Evolutionary conservation across 1,140 invertebrate species (phyloP).

Genomic region (Belonocnema kinseyi): DNA sequence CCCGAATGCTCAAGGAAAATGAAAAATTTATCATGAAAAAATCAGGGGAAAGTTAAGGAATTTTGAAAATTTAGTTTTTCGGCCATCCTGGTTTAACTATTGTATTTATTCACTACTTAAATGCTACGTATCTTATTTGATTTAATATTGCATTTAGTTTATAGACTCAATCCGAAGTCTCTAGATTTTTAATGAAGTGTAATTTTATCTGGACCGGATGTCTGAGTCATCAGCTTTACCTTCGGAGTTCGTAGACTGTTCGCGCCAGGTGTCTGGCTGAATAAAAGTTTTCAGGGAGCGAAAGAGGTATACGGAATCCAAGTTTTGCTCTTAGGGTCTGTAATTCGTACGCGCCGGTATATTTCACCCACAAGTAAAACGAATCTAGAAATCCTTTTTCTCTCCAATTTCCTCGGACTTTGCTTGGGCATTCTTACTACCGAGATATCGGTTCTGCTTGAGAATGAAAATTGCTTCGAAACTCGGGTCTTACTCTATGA

Average conservation of each 20-base stretch:
- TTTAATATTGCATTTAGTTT: no score
- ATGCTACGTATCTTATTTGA: no score
- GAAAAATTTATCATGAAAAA: no score
- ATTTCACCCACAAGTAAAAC: slow-evolving; percentile 29
- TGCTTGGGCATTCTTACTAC: neutral
- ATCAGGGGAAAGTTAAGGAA: no score
- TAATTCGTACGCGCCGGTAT: slow-evolving; percentile 18
- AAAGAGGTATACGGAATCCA: slow-evolving; percentile 10
- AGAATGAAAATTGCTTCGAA: slow-evolving; percentile 21
- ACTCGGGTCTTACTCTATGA: slow-evolving; percentile 11
- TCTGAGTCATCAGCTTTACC: slow-evolving; percentile 9
- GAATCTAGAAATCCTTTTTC: slow-evolving; percentile 21
- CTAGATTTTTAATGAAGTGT: slow-evolving; percentile 26
- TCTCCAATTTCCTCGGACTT: slow-evolving; percentile 2
- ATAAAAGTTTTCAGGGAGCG: slow-evolving; percentile 22
- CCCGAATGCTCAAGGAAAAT: no score
- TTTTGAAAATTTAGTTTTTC: no score
- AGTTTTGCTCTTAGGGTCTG: slow-evolving; percentile 10
- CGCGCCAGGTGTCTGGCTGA: slow-evolving; percentile 24
- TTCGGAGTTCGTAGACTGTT: slow-evolving; percentile 6
- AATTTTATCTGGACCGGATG: slow-evolving; percentile 17
- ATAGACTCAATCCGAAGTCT: neutral
- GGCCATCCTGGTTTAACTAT: no score
- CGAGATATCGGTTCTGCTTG: slow-evolving; percentile 19
- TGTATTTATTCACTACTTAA: no score